Percentiles rank a stretch among this genome's conserved stretches.
Conservation (phyloP, 2,888 invertebrate species). For the Lordiphosa fenestrarum region DNA sequence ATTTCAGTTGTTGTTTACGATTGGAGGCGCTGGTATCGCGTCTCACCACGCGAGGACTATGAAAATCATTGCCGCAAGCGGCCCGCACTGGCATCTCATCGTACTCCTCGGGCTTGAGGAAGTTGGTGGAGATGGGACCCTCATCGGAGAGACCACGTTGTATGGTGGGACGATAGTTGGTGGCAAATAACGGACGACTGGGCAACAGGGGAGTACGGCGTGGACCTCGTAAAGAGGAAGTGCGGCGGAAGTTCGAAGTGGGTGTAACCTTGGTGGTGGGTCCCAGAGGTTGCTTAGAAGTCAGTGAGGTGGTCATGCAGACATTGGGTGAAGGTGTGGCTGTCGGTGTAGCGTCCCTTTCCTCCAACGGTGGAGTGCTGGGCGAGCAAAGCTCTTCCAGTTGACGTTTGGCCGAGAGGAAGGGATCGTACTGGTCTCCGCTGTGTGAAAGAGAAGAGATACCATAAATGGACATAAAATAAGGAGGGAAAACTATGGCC, state of each 20-base stretch:
- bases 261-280: conserved; percentile 22
- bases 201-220: conserved; percentile 75
- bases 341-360: conserved; percentile 40
- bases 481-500: background rate
- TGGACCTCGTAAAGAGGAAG: conserved; percentile 78
- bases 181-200: conserved; percentile 75
- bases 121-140: conserved; percentile 80
- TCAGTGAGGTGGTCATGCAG: conserved; percentile 70
- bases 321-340: conserved; percentile 40
- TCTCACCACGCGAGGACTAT: conserved; percentile 77
- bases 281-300: conserved; percentile 48
- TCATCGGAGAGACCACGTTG: conserved; percentile 80
- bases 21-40: conserved; percentile 77
- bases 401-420: conserved; percentile 89
- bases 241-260: conserved; percentile 77
- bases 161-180: conserved; percentile 78
- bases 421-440: conserved; percentile 85
- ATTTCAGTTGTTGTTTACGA: conserved; percentile 71
- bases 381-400: conserved; percentile 89
- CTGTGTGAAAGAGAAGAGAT: conserved; percentile 38
- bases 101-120: conserved; percentile 80
- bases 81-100: conserved; percentile 80
- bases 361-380: conserved; percentile 77
- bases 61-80: conserved; percentile 79
- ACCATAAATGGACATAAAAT: background rate